These are phyloP conservation scores for Agonopterix alstromeriana DNA, from an alignment of 2,888 invertebrate genomes.

Conservation along the genomic window DNA sequence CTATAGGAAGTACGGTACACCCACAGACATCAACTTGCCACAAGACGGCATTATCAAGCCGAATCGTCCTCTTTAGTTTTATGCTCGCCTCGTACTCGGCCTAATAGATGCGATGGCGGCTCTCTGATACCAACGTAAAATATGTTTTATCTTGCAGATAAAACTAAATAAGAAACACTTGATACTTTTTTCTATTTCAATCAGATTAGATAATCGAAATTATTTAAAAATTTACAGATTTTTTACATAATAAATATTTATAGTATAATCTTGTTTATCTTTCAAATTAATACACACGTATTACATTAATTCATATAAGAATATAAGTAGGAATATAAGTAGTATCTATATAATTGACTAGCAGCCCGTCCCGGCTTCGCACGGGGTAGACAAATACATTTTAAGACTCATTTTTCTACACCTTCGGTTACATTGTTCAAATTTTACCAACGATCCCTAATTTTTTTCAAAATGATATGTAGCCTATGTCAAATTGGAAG, in stretches of 20 bases:
- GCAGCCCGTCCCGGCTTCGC: too few relatives aligned
- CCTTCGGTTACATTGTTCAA: too few relatives aligned
- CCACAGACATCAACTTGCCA: conserved; percentile 35
- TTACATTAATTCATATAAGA: too few relatives aligned
- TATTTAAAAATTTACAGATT: conserved; percentile 18
- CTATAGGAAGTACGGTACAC: conserved; percentile 18
- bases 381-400: too few relatives aligned
- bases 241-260: conserved; percentile 17
- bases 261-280: too few relatives aligned
- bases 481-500: too few relatives aligned
- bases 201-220: conserved; percentile 36
- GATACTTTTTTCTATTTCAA: conserved; percentile 38
- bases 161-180: conserved; percentile 33
- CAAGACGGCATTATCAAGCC: conserved; percentile 46
- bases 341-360: not conserved
- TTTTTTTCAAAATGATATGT: too few relatives aligned
- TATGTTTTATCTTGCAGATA: conserved; percentile 24
- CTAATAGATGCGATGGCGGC: conserved; percentile 39
- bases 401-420: too few relatives aligned
- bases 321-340: too few relatives aligned
- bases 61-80: conserved; percentile 44
- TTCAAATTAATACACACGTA: too few relatives aligned
- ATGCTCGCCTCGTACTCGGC: conserved; percentile 44
- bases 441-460: too few relatives aligned
- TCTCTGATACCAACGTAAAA: conserved; percentile 32